phyloP scores from a whole-genome alignment of 2,888 invertebrate species.

The Cheilosia impressa region DNA sequence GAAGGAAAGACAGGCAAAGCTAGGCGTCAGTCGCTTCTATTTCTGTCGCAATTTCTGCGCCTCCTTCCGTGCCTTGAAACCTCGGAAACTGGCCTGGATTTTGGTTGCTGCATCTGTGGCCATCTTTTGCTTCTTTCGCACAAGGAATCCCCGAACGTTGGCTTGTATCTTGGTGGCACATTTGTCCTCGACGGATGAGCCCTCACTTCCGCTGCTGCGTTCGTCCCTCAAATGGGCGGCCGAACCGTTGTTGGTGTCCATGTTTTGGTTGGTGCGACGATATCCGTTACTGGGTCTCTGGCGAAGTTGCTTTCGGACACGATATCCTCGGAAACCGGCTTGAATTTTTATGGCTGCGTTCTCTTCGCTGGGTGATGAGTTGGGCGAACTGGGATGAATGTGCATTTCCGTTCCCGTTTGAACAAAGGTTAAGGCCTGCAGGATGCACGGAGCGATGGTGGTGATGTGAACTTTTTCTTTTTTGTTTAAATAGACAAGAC shows the following conservation, averaged over 20 bases:
- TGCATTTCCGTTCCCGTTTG: constrained; percentile 80
- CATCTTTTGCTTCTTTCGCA: constrained; percentile 82
- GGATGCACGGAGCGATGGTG: constrained; percentile 60
- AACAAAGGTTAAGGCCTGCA: constrained; percentile 25
- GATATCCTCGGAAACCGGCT: constrained; percentile 85
- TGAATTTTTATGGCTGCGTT: constrained; percentile 85
- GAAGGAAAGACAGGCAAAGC: constrained; percentile 18
- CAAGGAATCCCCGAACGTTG: constrained; percentile 82
- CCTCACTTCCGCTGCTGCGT: constrained; percentile 69
- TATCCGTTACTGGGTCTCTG: constrained; percentile 64
- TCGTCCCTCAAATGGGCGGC: constrained; percentile 68
- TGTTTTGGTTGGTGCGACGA: constrained; percentile 39
- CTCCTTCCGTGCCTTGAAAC: constrained; percentile 83
- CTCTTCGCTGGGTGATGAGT: constrained; percentile 81
- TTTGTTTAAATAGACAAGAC: not conserved
- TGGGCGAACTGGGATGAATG: constrained; percentile 83
- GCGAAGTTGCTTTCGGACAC: constrained; percentile 84
- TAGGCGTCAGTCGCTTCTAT: constrained; percentile 55
- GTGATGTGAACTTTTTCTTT: not conserved
- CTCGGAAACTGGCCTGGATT: constrained; percentile 84
- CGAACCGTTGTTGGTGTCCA: constrained; percentile 60
- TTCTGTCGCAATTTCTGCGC: constrained; percentile 80
- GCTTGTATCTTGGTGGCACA: constrained; percentile 83
- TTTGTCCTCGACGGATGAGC: constrained; percentile 79
- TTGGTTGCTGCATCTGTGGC: constrained; percentile 83